Conservation (phyloP, 2,888 invertebrate species). For the Rosalia funebris region DNA sequence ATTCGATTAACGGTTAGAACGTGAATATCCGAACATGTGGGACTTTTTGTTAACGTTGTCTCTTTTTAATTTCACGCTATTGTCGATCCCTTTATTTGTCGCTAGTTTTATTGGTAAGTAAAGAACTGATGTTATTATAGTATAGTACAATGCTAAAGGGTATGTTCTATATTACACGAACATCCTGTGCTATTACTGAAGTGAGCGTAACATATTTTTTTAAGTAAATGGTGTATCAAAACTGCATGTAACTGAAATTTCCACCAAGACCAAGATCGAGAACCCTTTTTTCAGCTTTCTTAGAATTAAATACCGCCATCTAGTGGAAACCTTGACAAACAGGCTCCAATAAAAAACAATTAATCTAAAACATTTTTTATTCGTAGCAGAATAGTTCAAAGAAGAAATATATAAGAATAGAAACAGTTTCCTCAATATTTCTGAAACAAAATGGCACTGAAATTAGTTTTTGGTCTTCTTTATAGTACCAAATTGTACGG, state of each 20-base stretch:
- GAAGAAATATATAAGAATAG: no score
- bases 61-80: conserved; percentile 49
- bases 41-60: conserved; percentile 51
- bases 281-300: not conserved
- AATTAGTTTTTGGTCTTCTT: no score
- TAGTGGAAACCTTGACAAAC: no score
- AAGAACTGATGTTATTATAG: not conserved
- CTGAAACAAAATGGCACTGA: no score
- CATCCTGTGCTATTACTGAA: no score
- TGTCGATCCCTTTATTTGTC: conserved; percentile 49
- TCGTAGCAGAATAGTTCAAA: no score
- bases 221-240: not conserved
- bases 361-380: no score
- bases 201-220: not conserved
- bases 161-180: not conserved
- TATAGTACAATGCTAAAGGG: not conserved
- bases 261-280: not conserved
- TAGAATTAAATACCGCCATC: no score
- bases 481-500: no score
- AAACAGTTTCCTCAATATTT: no score
- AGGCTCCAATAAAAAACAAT: no score
- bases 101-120: conserved; percentile 55
- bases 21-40: conserved; percentile 44
- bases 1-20: not conserved
- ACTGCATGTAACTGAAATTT: not conserved